Percentiles rank a stretch among this genome's conserved stretches.
These are phyloP conservation scores for Ridgeia piscesae DNA, from an alignment of 1,140 invertebrate genomes.

Conservation along the genomic window DNA sequence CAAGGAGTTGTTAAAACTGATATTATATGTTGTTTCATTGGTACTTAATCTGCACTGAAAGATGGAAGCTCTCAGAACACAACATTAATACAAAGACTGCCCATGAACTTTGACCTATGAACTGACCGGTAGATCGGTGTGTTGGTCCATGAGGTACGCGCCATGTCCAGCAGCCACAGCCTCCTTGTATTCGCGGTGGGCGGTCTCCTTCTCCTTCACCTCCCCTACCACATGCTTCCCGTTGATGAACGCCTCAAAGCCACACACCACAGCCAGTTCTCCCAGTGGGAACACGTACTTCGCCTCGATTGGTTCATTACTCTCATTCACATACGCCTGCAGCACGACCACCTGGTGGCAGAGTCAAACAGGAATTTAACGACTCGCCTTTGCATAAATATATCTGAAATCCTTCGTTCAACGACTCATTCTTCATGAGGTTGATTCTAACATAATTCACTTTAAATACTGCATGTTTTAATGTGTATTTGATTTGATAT, in stretches of 20 bases:
- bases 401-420: not conserved
- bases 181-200: constrained; percentile 58
- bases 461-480: too few species aligned
- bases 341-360: constrained; percentile 24
- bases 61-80: not conserved
- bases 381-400: not conserved
- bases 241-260: constrained; percentile 60
- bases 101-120: not conserved
- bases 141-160: constrained; percentile 60
- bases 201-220: constrained; percentile 60
- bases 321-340: constrained; percentile 40
- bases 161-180: constrained; percentile 59
- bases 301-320: constrained; percentile 50
- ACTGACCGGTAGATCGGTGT: constrained; percentile 42
- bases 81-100: not conserved
- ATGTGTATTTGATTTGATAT: too few species aligned
- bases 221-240: constrained; percentile 58
- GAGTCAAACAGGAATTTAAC: not conserved
- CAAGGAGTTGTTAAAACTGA: too few species aligned
- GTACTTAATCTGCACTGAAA: not conserved
- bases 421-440: not conserved
- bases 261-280: constrained; percentile 57
- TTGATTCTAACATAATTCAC: not conserved
- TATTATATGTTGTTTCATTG: too few species aligned
- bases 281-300: constrained; percentile 59